Evolutionary conservation across 1,140 invertebrate species (phyloP).

Genomic region (Ridgeia piscesae): DNA sequence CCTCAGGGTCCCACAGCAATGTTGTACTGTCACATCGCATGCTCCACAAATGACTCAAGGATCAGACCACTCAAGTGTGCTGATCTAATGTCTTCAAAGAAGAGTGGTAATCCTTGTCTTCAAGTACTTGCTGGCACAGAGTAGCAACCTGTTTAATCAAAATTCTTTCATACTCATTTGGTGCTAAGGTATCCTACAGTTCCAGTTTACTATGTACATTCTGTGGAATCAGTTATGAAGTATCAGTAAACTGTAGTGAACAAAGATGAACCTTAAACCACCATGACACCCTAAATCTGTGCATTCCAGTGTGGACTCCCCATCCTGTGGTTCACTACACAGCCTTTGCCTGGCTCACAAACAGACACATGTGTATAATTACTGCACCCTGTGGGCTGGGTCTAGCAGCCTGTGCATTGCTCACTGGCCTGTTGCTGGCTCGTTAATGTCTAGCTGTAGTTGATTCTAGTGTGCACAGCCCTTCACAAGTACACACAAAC

Average conservation of each 20-base stretch:
- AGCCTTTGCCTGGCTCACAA: background rate
- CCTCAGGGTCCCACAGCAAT: background rate
- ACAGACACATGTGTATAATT: slow-evolving; percentile 6
- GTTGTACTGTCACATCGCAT: background rate
- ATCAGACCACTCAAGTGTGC: background rate
- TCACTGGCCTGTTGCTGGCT: background rate
- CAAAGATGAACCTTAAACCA: background rate
- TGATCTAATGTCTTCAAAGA: background rate
- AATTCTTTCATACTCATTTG: background rate
- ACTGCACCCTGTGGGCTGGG: background rate
- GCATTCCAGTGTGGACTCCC: background rate
- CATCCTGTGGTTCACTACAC: background rate
- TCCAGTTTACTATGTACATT: background rate
- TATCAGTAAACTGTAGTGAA: background rate
- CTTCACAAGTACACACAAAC: background rate
- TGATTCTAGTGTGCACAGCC: background rate
- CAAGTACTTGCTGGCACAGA: background rate
- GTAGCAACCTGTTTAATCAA: background rate
- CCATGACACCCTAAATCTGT: background rate
- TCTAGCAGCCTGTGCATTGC: background rate
- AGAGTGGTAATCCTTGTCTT: background rate
- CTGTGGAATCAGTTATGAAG: background rate
- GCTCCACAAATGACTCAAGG: background rate
- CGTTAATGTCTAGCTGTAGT: background rate
- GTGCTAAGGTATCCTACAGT: background rate